Percentiles rank a stretch among this genome's conserved stretches.
These are phyloP conservation scores for Lobophora halterata DNA, from an alignment of 2,888 invertebrate genomes.

Conservation along the genomic window DNA sequence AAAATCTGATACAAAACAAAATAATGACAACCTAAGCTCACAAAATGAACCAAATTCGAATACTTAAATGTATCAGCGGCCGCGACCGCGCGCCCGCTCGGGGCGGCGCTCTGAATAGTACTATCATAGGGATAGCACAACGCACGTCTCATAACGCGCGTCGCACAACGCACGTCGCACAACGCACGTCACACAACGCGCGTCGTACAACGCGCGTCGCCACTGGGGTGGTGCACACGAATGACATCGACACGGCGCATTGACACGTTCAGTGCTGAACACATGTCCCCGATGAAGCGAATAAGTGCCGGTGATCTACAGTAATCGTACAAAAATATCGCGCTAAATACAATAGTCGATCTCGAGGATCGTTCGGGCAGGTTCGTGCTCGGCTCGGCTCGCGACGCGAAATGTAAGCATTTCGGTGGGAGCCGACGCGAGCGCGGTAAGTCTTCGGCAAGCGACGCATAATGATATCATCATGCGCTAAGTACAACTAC, in stretches of 20 bases:
- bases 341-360: conserved; percentile 9
- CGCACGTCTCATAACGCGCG: too few species aligned
- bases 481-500: conserved; percentile 6
- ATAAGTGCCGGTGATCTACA: conserved; percentile 21
- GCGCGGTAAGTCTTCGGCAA: too few species aligned
- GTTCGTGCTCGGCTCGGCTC: not conserved
- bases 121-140: too few species aligned
- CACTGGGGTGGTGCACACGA: too few species aligned
- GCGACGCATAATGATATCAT: not conserved
- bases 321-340: conserved; percentile 32
- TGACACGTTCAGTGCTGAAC: too few species aligned
- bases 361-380: conserved; percentile 4
- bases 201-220: too few species aligned
- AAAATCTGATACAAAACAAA: conserved; percentile 63
- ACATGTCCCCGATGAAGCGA: too few species aligned
- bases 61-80: conserved; percentile 35
- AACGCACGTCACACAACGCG: too few species aligned
- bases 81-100: not conserved
- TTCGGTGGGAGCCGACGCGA: not conserved
- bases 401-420: conserved; percentile 1
- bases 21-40: conserved; percentile 58
- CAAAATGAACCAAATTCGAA: conserved; percentile 47
- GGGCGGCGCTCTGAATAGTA: too few species aligned
- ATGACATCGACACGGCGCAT: too few species aligned
- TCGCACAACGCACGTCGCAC: too few species aligned